Base-by-base conservation (phyloP, 1,140 invertebrate genomes). In the Thaumetopoea pityocampa region DNA sequence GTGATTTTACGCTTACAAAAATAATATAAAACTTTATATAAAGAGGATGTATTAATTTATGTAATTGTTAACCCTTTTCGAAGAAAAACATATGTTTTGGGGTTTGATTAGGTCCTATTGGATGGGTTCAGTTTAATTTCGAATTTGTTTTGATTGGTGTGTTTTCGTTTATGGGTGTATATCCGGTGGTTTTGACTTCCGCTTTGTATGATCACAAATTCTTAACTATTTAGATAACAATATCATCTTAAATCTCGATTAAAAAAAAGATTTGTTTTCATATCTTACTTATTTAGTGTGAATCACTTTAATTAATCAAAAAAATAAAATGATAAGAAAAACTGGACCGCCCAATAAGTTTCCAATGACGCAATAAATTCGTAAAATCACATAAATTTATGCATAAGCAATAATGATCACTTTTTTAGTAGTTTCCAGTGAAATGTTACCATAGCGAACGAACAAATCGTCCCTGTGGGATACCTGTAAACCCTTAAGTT, bases 31-130 rank as follows among this genome's bases (percentile, higher is more conserved):
- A 30, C 32, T 41, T 32, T 41, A 41, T 63, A 64, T 67, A 66
- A 59, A 67, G 51, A 70, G 73, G 72, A 74, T 71, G 70, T 77
- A 79, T 81, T 79, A 81, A 81, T 76, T 78, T 76, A 74, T 72
- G 49, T 78, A 69, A 81, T 78, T 76, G 63, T 76, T 61, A 81
- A 73, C 72, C 77, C 74, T 74, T 81, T 67, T 22, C 41, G 44
- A 15, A 15, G 47, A 55, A 53, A 63, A 70, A 64, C 71, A 79
- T 69, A 61, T 79, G 71, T 71, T 66, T 63, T 52, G 62, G 45
- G 36, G 38, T 45, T 57, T 66, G 69, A 79, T 71, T 73, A 73
- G 65, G 54, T 61, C 43, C 41, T 63, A 62, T 63, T 45, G 55
- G 51, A 41, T 49, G 55, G 61, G 46, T 34, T 52, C 54, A 60